Evolutionary conservation across 2,113 vertebrate genomes (phyloP).

Genomic region (Sphyrna mokarran): DNA sequence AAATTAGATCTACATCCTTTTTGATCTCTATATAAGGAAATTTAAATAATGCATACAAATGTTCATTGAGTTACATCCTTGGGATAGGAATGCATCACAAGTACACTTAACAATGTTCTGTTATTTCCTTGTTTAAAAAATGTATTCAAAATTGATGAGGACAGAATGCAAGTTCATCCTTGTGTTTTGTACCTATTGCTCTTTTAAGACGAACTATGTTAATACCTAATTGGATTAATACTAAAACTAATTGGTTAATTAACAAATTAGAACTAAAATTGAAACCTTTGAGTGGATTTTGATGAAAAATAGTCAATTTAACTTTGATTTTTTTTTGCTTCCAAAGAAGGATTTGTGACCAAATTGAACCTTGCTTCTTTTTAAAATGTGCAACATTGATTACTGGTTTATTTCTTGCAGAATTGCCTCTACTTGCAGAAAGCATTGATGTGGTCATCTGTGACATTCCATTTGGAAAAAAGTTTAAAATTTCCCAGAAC

Average conservation of each 20-base stretch:
- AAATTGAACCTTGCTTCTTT: neutral
- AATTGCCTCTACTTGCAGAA: constrained; percentile 62
- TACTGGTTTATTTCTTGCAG: constrained; percentile 51
- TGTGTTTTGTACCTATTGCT: neutral
- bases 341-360: neutral
- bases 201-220: neutral
- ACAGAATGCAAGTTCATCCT: constrained; percentile 1
- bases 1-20: neutral
- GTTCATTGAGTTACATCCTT: neutral
- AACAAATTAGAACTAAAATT: neutral
- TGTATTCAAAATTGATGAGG: neutral
- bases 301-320: neutral
- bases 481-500: constrained; percentile 68
- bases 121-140: neutral
- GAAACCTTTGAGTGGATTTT: neutral
- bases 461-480: constrained; percentile 86
- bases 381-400: neutral
- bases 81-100: neutral
- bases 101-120: neutral
- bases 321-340: neutral
- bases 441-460: constrained; percentile 72
- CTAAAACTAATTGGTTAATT: neutral
- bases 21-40: neutral
- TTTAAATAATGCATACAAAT: neutral
- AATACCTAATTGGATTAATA: neutral